A percentile compares a stretch with the other conserved stretches of the same genome.
phyloP scores from a whole-genome alignment of 2,888 invertebrate genomes.

The Tachystola acroxantha region DNA sequence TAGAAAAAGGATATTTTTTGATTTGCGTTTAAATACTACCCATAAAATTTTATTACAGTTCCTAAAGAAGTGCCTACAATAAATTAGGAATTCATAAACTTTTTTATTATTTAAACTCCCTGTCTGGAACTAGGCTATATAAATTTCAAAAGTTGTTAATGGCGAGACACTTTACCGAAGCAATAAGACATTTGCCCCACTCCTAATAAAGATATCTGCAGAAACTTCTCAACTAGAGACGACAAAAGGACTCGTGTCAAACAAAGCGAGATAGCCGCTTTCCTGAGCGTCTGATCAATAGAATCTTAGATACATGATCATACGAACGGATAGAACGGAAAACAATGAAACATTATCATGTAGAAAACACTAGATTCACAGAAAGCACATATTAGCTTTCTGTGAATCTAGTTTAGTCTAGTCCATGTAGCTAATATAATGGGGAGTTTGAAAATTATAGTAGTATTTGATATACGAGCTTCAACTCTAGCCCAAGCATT shows the following conservation, averaged over 20 bases:
- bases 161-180: not conserved
- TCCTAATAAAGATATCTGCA: constrained; percentile 2
- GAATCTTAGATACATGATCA: not conserved
- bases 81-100: not conserved
- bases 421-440: too few relatives aligned
- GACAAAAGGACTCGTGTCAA: constrained; percentile 1
- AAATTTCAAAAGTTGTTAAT: constrained; percentile 2
- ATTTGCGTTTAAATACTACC: too few relatives aligned
- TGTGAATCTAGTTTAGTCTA: too few relatives aligned
- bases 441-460: too few relatives aligned
- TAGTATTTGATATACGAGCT: too few relatives aligned
- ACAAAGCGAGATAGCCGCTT: constrained; percentile 4
- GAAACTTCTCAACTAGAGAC: not conserved
- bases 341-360: too few relatives aligned
- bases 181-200: not conserved
- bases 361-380: too few relatives aligned
- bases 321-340: not conserved
- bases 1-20: too few relatives aligned
- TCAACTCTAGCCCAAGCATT: too few relatives aligned
- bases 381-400: too few relatives aligned
- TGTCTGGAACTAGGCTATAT: not conserved
- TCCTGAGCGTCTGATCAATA: constrained; percentile 6
- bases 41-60: too few relatives aligned
- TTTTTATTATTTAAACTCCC: not conserved
- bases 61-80: too few relatives aligned